Evolutionary conservation across 2,888 invertebrate species (phyloP).

Genomic region (Anthrax anthrax): DNA sequence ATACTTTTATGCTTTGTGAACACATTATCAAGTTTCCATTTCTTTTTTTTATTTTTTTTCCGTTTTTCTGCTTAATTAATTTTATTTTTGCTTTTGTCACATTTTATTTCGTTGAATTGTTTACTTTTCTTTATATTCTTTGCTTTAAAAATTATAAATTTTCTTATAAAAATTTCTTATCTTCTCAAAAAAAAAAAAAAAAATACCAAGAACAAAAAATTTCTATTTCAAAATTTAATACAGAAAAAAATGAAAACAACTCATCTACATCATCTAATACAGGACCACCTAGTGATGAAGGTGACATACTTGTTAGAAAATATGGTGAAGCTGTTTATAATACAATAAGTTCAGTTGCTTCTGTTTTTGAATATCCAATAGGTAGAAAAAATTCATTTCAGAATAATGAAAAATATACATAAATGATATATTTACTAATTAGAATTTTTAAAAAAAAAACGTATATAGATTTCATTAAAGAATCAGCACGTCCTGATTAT

Average conservation of each 20-base stretch:
- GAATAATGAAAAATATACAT: too few relatives aligned
- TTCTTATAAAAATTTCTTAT: too few relatives aligned
- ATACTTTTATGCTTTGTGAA: too few relatives aligned
- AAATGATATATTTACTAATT: too few relatives aligned
- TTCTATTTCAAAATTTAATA: conserved; percentile 1
- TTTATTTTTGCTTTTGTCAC: too few relatives aligned
- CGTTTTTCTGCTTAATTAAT: too few relatives aligned
- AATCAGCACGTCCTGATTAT: conserved; percentile 58
- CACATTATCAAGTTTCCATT: too few relatives aligned
- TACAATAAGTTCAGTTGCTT: conserved; percentile 53
- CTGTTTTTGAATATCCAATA: conserved; percentile 57
- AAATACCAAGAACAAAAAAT: background rate
- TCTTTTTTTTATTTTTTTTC: background rate
- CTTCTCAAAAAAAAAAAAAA: background rate
- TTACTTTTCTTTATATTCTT: too few relatives aligned
- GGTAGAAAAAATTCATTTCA: conserved; percentile 30
- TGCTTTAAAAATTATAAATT: too few relatives aligned
- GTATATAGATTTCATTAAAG: conserved; percentile 52
- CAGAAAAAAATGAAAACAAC: conserved; percentile 8
- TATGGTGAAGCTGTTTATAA: conserved; percentile 59
- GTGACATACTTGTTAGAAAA: conserved; percentile 43
- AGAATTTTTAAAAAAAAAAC: too few relatives aligned
- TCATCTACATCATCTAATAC: conserved; percentile 16
- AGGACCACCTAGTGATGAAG: conserved; percentile 31
- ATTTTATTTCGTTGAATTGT: too few relatives aligned